Conservation (phyloP, 2,888 invertebrate genomes). For the Bedellia somnulentella region DNA sequence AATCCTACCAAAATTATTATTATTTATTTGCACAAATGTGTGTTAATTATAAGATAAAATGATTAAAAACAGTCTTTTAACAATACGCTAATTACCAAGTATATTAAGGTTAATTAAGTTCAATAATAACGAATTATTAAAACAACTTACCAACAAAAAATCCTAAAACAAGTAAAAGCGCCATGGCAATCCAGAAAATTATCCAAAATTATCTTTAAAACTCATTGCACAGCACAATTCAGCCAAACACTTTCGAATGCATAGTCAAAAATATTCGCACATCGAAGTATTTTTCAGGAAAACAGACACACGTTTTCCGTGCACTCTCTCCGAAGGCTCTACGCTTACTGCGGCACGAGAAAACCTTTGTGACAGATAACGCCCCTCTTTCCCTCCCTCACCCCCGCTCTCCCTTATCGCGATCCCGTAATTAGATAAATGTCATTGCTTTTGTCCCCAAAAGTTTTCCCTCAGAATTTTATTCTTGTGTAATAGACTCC, state of each 20-base stretch:
- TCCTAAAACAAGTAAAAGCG: conserved; percentile 26
- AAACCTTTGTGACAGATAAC: conserved; percentile 14
- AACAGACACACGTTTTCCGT: no score
- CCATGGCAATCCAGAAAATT: no score
- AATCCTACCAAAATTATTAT: no score
- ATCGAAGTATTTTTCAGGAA: no score
- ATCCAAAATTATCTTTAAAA: no score
- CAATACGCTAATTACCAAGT: no score
- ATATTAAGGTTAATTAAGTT: no score
- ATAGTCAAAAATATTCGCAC: no score
- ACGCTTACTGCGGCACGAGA: conserved; percentile 27
- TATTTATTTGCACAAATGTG: no score
- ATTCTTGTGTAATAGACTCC: conserved; percentile 25
- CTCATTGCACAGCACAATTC: not conserved
- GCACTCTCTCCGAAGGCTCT: not conserved
- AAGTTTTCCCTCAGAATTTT: conserved; percentile 26
- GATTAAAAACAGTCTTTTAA: no score
- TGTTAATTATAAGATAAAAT: no score
- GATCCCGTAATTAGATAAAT: conserved; percentile 57
- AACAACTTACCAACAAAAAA: conserved; percentile 26
- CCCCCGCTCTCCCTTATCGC: conserved; percentile 37
- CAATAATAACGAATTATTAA: no score
- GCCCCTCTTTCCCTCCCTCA: conserved; percentile 17
- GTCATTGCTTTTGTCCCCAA: conserved; percentile 48
- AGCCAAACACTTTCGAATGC: not conserved